Evolutionary conservation across 2,888 invertebrate species (phyloP).

Genomic region (Hydraecia micacea): DNA sequence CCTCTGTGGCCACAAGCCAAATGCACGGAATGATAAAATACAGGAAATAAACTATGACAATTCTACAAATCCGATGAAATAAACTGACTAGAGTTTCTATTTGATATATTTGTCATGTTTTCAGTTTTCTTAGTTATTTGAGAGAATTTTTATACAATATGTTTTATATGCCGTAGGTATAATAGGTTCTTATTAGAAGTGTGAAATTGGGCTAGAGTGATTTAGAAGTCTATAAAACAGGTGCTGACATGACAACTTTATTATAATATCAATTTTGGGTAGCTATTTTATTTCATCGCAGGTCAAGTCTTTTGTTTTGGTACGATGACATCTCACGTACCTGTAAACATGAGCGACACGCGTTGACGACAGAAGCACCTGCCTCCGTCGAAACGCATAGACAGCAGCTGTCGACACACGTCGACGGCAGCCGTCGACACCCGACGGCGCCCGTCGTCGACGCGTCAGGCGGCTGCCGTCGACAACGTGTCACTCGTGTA

Average conservation of each 20-base stretch:
- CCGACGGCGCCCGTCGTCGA: no score
- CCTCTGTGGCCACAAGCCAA: slow-evolving; percentile 60
- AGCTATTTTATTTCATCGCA: neutral
- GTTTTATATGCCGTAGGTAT: neutral
- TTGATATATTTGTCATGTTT: slow-evolving; percentile 35
- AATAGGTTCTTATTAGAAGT: neutral
- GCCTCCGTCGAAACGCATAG: no score
- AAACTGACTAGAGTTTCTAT: slow-evolving; percentile 31
- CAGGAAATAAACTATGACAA: slow-evolving; percentile 56
- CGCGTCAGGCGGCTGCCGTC: no score
- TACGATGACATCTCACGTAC: no score
- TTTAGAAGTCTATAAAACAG: neutral
- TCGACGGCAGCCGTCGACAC: no score
- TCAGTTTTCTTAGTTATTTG: neutral
- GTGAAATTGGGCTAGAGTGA: neutral
- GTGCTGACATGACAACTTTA: neutral
- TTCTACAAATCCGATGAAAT: slow-evolving; percentile 60
- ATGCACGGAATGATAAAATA: slow-evolving; percentile 55
- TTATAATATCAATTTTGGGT: neutral
- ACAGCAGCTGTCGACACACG: no score
- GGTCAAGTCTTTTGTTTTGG: neutral
- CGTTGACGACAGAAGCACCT: neutral
- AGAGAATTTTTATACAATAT: slow-evolving; percentile 3
- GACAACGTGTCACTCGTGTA: no score
- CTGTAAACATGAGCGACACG: neutral